A percentile compares a stretch with the other conserved stretches of the same genome.
Conservation (phyloP, 2,888 invertebrate genomes). For the Camptogramma bilineatum region DNA sequence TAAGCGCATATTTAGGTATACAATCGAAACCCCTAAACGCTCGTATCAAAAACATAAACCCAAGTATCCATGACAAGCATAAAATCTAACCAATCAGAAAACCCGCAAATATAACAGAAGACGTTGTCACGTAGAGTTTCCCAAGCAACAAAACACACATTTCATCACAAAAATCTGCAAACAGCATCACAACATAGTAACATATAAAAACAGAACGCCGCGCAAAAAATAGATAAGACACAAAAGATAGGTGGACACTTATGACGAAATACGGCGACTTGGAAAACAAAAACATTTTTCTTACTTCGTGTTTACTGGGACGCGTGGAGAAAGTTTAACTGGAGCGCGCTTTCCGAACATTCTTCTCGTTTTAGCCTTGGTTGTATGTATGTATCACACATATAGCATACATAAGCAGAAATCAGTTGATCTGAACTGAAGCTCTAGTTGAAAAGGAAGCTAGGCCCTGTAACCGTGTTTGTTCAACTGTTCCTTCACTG, state of each 20-base stretch:
- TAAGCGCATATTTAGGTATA: background rate
- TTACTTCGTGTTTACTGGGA: constrained; percentile 76
- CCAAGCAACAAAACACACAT: constrained; percentile 18
- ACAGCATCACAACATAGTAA: constrained; percentile 30
- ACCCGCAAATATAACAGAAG: constrained; percentile 3
- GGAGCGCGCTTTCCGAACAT: constrained; percentile 20
- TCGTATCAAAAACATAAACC: background rate
- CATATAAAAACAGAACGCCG: constrained; percentile 29
- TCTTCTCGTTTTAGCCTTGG: constrained; percentile 2
- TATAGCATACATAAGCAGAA: background rate
- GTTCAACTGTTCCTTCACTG: no score
- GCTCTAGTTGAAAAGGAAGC: no score
- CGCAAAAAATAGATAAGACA: constrained; percentile 43
- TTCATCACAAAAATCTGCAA: constrained; percentile 31
- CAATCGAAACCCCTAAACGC: background rate
- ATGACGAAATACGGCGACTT: constrained; percentile 65
- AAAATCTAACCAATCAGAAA: constrained; percentile 10
- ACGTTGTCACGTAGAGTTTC: background rate
- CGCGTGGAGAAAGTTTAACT: constrained; percentile 25
- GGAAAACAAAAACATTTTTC: constrained; percentile 81
- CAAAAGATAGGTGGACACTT: constrained; percentile 56
- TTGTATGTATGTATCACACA: background rate
- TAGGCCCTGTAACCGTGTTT: no score
- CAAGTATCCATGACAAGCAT: background rate
- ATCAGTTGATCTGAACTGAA: no score